Percentiles rank a stretch among this genome's conserved stretches.
Conservation (phyloP, 2,888 invertebrate genomes). For the Lycocerus yunnanus region DNA sequence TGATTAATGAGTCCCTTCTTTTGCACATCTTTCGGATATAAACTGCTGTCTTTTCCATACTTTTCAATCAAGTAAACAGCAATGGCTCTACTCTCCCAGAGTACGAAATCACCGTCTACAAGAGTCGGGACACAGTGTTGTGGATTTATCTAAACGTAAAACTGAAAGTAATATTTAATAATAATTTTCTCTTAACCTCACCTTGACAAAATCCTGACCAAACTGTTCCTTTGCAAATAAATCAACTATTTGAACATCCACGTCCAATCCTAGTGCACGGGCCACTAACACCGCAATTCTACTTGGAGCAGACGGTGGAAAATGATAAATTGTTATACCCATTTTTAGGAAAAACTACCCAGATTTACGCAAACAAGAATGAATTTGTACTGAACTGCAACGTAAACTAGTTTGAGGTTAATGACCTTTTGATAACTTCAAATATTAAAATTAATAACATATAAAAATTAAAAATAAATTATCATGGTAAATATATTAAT, state of each 20-base stretch:
- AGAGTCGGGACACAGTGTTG: constrained; percentile 72
- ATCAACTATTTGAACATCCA: constrained; percentile 60
- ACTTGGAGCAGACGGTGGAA: constrained; percentile 65
- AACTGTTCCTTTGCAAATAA: constrained; percentile 65
- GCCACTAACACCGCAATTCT: constrained; percentile 65
- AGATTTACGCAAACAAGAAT: background rate
- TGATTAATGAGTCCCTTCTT: constrained; percentile 65
- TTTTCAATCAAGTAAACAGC: constrained; percentile 65
- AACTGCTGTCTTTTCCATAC: constrained; percentile 63
- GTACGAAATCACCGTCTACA: constrained; percentile 66
- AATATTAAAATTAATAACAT: background rate
- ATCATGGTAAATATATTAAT: background rate
- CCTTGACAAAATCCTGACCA: constrained; percentile 59
- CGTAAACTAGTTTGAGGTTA: background rate
- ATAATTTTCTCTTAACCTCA: constrained; percentile 30
- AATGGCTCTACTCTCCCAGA: constrained; percentile 74
- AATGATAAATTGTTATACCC: constrained; percentile 64
- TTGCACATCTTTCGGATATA: constrained; percentile 66
- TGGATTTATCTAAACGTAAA: constrained; percentile 62
- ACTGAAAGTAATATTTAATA: background rate
- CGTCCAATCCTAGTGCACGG: constrained; percentile 61
- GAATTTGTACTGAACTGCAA: background rate
- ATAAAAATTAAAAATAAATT: background rate
- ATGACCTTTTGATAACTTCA: background rate
- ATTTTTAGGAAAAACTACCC: constrained; percentile 40